These are phyloP conservation scores for Cantharis flavilabris DNA, from an alignment of 2,888 invertebrate species.

Conservation along the genomic window DNA sequence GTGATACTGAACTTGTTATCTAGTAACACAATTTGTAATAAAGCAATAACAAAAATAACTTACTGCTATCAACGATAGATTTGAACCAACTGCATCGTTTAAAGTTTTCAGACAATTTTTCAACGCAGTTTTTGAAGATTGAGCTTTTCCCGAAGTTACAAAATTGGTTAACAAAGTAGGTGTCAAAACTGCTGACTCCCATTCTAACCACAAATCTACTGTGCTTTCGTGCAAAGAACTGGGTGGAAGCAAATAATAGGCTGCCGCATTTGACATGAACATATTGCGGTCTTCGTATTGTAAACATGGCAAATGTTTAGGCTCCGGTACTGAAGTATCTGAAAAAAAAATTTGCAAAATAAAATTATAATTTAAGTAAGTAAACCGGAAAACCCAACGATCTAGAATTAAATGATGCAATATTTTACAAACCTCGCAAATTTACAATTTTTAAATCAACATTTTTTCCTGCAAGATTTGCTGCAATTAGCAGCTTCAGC, in stretches of 20 bases:
- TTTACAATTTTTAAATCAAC: constrained; percentile 63
- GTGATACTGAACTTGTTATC: not conserved
- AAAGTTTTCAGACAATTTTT: constrained; percentile 62
- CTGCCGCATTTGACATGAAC: constrained; percentile 74
- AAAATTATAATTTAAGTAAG: too few species aligned
- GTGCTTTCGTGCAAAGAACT: constrained; percentile 48
- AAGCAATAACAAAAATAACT: constrained; percentile 38
- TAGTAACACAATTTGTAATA: not conserved
- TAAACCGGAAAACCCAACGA: not conserved
- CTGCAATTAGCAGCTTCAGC: constrained; percentile 73
- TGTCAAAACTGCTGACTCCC: constrained; percentile 65
- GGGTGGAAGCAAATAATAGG: constrained; percentile 64
- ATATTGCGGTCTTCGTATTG: constrained; percentile 65
- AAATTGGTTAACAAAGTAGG: constrained; percentile 62
- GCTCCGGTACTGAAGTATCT: constrained; percentile 50
- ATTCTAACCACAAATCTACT: constrained; percentile 66
- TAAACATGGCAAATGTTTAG: constrained; percentile 68
- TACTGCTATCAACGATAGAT: constrained; percentile 66
- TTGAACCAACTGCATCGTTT: constrained; percentile 59
- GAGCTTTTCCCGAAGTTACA: constrained; percentile 56
- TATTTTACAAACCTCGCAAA: constrained; percentile 60
- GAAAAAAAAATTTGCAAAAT: constrained; percentile 1
- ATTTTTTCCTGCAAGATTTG: constrained; percentile 66
- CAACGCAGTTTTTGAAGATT: constrained; percentile 63
- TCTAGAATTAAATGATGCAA: not conserved